Percentiles rank a stretch among this genome's conserved stretches.
Conservation (phyloP, 2,888 invertebrate genomes). For the Thereva nobilitata region DNA sequence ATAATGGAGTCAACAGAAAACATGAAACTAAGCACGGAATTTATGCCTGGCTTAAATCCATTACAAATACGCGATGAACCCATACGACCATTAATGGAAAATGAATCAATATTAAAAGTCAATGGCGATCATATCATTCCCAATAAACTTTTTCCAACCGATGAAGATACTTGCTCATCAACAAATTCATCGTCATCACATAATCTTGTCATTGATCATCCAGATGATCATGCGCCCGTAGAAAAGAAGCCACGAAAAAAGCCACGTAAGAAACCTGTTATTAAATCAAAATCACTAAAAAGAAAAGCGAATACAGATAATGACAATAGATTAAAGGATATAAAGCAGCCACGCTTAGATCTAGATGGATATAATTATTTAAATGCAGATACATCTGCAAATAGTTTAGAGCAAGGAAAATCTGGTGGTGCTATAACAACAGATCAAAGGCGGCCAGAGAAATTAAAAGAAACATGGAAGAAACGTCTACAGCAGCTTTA, state of each 20-base stretch:
- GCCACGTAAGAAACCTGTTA: neutral
- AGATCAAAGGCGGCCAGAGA: too few species aligned
- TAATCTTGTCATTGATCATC: constrained; percentile 56
- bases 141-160: constrained; percentile 31
- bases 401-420: too few species aligned
- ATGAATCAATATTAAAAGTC: constrained; percentile 14
- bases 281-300: neutral
- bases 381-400: too few species aligned
- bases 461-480: too few species aligned
- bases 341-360: neutral
- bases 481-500: too few species aligned
- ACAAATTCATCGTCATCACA: constrained; percentile 52
- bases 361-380: neutral
- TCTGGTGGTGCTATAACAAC: too few species aligned
- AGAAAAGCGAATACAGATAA: constrained; percentile 3
- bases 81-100: constrained; percentile 6
- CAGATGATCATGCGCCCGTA: constrained; percentile 41
- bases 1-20: constrained; percentile 14
- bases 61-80: neutral
- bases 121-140: constrained; percentile 26
- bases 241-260: constrained; percentile 9
- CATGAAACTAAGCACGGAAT: too few species aligned
- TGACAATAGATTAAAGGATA: neutral
- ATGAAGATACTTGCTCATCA: constrained; percentile 41
- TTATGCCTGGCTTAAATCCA: too few species aligned